Evolutionary conservation across 2,113 vertebrate genomes (phyloP), one percentile per base, ranked within the genome.

Genomic region (Illadopsis cleaveri): DNA sequence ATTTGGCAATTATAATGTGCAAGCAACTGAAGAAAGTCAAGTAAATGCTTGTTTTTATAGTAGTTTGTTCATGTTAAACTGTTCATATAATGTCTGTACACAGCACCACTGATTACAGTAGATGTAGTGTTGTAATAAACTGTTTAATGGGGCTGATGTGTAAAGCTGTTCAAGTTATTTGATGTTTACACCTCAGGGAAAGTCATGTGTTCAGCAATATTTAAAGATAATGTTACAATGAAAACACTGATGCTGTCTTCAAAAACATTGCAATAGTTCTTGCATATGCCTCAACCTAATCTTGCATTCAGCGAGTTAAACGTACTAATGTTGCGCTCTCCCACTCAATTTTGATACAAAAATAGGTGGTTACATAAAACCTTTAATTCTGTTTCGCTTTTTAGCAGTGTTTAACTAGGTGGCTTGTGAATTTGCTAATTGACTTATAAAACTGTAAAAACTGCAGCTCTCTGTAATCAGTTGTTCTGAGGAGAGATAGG

Each of bases 71-170:
- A 98, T 98, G 98, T 98, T 99, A 98, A 98, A 98, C 97, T 98
- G 98, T 99, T 98, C 98, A 98, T 98, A 98, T 98, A 98, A 98
- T 99, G 99, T 99, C 98, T 99, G 99, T 99, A 99, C 98, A 98
- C 99, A 99, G 99, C 98, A 98, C 98, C 99, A 98, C 98, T 98
- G 98, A 99, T 99, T 98, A 98, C 98, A 99, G 97, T 99, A 99
- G 99, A 98, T 98, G 98, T 98, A 98, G 98, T 99, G 99, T 99
- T 99, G 99, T 99, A 99, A 99, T 99, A 99, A 99, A 99, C 98
- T 99, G 98, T 99, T 99, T 98, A 98, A 98, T 98, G 99, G 99
- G 99, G 99, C 99, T 99, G 98, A 98, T 98, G 97, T 98, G 98
- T 98, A 99, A 99, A 98, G 97, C 98, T 98, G 98, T 98, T 99